Conservation (phyloP, 2,888 invertebrate species). For the Cetonia aurata region DNA sequence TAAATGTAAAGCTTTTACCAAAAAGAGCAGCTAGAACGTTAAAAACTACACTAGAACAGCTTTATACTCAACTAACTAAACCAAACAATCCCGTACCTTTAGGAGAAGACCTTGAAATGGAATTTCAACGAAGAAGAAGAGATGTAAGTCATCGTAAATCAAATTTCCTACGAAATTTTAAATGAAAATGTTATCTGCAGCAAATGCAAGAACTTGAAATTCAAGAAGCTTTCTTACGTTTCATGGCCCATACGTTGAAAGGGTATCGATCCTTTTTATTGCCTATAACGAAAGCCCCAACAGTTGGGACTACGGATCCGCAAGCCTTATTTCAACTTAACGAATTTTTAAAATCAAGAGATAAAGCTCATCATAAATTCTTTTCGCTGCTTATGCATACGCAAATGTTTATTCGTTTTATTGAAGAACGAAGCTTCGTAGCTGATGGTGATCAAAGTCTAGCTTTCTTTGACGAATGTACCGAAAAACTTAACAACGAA, state of each 20-base stretch:
- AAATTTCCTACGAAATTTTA: too few relatives aligned
- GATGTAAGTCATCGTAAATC: constrained; percentile 70
- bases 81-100: constrained; percentile 42
- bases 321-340: constrained; percentile 94
- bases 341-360: constrained; percentile 88
- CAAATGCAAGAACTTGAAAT: constrained; percentile 92
- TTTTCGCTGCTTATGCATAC: constrained; percentile 91
- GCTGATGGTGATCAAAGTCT: constrained; percentile 97
- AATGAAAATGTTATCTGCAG: constrained; percentile 63
- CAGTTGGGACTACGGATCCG: constrained; percentile 94
- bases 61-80: constrained; percentile 76
- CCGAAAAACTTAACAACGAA: constrained; percentile 79
- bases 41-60: constrained; percentile 80
- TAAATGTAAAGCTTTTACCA: constrained; percentile 85
- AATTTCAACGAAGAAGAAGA: constrained; percentile 84
- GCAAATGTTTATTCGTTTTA: constrained; percentile 98
- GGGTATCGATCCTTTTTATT: constrained; percentile 90
- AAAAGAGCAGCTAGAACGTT: constrained; percentile 89
- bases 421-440: constrained; percentile 98
- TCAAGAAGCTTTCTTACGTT: constrained; percentile 96
- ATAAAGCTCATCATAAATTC: constrained; percentile 91
- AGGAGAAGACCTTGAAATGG: constrained; percentile 69
- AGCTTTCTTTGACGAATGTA: constrained; percentile 97
- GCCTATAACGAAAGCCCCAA: constrained; percentile 94
- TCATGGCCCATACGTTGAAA: constrained; percentile 92